Conservation (phyloP, 2,113 vertebrate species). For the Heptranchias perlo region DNA sequence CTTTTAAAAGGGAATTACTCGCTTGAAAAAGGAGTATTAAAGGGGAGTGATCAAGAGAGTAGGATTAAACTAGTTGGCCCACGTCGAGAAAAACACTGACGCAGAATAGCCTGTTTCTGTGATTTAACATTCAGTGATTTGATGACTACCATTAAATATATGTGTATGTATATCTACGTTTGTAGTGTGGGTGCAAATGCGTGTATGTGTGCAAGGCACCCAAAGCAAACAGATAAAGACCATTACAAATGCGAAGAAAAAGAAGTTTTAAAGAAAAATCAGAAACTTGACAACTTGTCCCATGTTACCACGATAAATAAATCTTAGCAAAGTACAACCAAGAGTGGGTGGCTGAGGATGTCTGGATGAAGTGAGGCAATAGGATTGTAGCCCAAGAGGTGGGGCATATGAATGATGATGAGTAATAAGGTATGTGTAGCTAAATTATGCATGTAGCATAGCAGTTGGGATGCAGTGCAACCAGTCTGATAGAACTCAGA, state of each 20-base stretch:
- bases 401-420: slow-evolving; percentile 1
- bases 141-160: background rate
- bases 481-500: background rate
- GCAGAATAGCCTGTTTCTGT: background rate
- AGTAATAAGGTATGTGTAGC: background rate
- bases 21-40: background rate
- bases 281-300: background rate
- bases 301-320: background rate
- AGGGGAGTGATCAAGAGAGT: background rate
- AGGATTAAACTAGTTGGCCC: background rate
- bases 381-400: background rate
- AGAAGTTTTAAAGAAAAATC: background rate
- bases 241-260: too few relatives aligned
- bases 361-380: background rate
- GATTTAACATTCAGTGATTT: background rate
- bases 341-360: background rate
- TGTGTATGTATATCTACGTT: background rate
- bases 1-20: too few relatives aligned
- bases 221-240: background rate
- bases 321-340: background rate
- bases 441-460: background rate
- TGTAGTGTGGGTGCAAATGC: background rate
- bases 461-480: background rate
- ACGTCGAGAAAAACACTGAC: background rate
- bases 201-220: background rate